phyloP scores from a whole-genome alignment of 2,888 invertebrate species.

The Papilio protenor region DNA sequence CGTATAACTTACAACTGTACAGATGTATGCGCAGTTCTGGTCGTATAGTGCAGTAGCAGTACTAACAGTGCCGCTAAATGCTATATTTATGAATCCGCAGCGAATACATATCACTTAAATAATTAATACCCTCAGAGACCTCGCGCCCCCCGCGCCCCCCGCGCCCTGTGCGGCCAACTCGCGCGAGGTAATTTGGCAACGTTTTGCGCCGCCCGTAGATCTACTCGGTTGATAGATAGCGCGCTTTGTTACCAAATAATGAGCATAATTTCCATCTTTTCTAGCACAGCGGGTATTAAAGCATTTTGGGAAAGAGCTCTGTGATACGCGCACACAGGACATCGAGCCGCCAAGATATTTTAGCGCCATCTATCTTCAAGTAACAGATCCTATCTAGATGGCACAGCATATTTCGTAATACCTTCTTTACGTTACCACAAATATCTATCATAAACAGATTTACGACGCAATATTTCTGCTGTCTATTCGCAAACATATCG shows the following conservation, averaged over 20 bases:
- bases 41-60: not conserved
- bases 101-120: not conserved
- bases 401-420: not conserved
- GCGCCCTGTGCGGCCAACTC: not conserved
- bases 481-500: not conserved
- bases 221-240: not conserved
- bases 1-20: no score
- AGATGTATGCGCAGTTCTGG: not conserved
- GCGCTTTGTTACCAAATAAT: not conserved
- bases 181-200: not conserved
- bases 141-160: not conserved
- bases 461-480: not conserved
- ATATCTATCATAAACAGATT: not conserved
- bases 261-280: not conserved
- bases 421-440: not conserved
- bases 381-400: not conserved
- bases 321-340: no score
- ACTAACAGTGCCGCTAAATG: not conserved
- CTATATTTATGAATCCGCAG: not conserved
- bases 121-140: not conserved
- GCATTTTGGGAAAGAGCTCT: no score
- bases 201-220: not conserved
- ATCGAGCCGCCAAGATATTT: no score
- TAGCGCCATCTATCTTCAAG: no score
- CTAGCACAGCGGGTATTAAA: not conserved